Evolutionary conservation across 92 coral and sea anemone genomes (phyloP).

Genomic region (Bergia puertoricense): DNA sequence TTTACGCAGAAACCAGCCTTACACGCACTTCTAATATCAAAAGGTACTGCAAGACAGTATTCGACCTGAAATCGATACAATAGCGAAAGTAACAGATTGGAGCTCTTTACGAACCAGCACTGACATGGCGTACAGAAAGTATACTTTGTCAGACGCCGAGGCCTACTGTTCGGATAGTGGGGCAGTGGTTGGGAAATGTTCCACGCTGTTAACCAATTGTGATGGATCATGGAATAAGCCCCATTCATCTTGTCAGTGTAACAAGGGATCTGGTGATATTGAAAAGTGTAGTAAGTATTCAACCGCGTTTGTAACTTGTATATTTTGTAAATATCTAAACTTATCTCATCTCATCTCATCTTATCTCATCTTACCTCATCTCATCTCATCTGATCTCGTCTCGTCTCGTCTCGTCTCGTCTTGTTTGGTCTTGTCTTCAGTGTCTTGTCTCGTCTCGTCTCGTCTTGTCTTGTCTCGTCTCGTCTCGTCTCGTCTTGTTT

Average conservation of each 20-base stretch:
- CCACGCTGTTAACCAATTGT: conserved; percentile 69
- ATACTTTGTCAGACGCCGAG: conserved; percentile 67
- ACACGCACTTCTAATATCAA: conserved; percentile 48
- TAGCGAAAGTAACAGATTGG: conserved; percentile 59
- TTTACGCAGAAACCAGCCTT: background rate
- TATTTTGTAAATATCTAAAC: background rate
- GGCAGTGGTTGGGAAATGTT: conserved; percentile 86
- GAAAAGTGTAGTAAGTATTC: conserved; percentile 92
- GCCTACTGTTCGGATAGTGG: conserved; percentile 90
- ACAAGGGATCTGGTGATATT: conserved; percentile 66
- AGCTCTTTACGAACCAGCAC: conserved; percentile 57
- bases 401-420: too few species aligned
- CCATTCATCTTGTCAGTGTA: conserved; percentile 71
- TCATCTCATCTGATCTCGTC: too few species aligned
- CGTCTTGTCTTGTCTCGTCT: too few species aligned
- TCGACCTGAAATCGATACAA: conserved; percentile 62
- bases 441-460: too few species aligned
- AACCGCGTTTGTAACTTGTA: background rate
- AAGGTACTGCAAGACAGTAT: conserved; percentile 55
- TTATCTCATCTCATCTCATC: too few species aligned
- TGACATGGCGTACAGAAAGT: conserved; percentile 68
- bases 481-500: background rate
- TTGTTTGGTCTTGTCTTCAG: too few species aligned
- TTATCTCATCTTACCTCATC: too few species aligned
- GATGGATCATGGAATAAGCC: conserved; percentile 57